Evolutionary conservation across 2,888 invertebrate species (phyloP).

Genomic region (Caenorhabditis sp.): DNA sequence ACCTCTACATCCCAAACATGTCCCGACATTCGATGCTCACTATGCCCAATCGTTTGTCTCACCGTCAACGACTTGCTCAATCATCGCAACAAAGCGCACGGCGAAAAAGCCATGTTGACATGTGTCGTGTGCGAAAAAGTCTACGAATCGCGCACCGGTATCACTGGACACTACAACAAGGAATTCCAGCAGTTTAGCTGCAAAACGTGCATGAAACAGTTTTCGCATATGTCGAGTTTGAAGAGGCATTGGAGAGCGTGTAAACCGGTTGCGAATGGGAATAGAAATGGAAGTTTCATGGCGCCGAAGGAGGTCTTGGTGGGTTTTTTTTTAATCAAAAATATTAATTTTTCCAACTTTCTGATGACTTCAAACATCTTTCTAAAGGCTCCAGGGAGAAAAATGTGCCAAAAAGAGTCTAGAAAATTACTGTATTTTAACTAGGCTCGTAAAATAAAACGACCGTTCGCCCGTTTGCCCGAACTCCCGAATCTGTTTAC

Average conservation of each 20-base stretch:
- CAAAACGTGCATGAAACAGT: background rate
- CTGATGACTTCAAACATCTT: too few relatives aligned
- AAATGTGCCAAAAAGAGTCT: too few relatives aligned
- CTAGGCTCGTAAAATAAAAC: too few relatives aligned
- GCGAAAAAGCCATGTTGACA: background rate
- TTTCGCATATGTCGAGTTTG: background rate
- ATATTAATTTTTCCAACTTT: too few relatives aligned
- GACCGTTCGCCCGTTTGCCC: too few relatives aligned
- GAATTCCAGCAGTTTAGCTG: background rate
- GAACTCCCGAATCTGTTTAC: too few relatives aligned
- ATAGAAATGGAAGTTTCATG: background rate
- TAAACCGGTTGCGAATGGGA: background rate
- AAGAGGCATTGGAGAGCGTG: background rate
- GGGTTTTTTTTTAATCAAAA: too few relatives aligned
- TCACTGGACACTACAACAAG: background rate
- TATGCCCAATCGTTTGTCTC: background rate
- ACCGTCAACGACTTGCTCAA: background rate
- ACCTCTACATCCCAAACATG: background rate
- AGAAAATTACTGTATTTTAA: too few relatives aligned
- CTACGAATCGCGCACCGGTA: background rate
- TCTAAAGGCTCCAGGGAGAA: too few relatives aligned
- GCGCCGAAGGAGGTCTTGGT: background rate
- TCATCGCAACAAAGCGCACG: conserved; percentile 2
- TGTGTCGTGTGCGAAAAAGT: background rate
- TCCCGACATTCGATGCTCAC: background rate